A percentile compares a stretch with the other conserved stretches of the same genome.
Conservation (phyloP, 2,113 vertebrate species). For the Bubo scandiacus region DNA sequence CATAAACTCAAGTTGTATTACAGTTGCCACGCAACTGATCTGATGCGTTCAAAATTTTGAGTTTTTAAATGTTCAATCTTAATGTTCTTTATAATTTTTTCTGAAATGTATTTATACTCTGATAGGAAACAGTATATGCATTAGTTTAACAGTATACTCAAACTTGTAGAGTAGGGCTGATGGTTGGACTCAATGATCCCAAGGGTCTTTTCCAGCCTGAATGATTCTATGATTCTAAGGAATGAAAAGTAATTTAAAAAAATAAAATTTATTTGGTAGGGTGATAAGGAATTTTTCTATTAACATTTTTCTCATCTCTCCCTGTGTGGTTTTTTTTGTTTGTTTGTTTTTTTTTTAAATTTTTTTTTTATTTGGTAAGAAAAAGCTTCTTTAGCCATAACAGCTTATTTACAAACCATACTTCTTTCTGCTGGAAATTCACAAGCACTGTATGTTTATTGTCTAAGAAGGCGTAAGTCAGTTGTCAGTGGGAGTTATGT, state of each 20-base stretch:
- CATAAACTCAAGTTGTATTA: background rate
- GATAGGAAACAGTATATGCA: background rate
- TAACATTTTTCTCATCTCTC: background rate
- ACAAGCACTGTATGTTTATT: background rate
- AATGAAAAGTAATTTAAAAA: background rate
- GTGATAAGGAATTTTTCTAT: background rate
- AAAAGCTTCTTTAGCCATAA: background rate
- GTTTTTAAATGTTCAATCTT: background rate
- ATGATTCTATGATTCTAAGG: too few relatives aligned
- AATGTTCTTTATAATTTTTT: background rate
- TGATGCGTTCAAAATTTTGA: background rate
- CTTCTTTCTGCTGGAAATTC: background rate
- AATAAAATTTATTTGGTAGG: background rate
- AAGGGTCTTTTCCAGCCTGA: too few relatives aligned
- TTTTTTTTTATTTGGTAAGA: background rate
- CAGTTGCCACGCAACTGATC: background rate
- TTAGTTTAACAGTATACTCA: background rate
- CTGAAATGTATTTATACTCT: background rate
- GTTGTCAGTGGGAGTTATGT: background rate
- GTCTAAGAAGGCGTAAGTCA: background rate
- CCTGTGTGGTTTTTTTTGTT: background rate
- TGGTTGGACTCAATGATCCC: too few relatives aligned
- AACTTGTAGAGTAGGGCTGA: too few relatives aligned
- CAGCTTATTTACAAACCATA: background rate
- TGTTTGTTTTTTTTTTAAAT: too few relatives aligned